phyloP scores from a whole-genome alignment of 23 tunicate genomes.

The Halocynthia roretzi region DNA sequence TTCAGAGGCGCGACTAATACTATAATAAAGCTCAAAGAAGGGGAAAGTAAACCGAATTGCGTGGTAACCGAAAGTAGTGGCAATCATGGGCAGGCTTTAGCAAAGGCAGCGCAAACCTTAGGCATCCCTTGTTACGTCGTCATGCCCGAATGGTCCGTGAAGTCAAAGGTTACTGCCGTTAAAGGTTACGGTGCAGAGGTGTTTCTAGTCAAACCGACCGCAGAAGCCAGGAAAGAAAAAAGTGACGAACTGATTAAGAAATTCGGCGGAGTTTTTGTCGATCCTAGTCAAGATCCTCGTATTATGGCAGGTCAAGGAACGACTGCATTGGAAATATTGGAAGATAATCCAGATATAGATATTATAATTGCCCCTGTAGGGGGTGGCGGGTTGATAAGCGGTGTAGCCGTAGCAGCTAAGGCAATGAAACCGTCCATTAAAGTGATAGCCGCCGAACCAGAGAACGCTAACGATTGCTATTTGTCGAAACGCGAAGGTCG shows the following conservation, averaged over 20 bases:
- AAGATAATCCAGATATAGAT: slow-evolving; percentile 72
- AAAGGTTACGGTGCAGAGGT: slow-evolving; percentile 53
- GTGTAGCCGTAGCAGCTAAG: slow-evolving; percentile 72
- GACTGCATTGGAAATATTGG: slow-evolving; percentile 67
- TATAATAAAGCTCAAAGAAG: not conserved
- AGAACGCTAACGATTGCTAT: slow-evolving; percentile 71
- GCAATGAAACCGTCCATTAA: slow-evolving; percentile 66
- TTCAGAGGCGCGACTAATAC: slow-evolving; percentile 24
- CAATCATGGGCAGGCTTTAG: slow-evolving; percentile 40
- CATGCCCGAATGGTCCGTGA: slow-evolving; percentile 44
- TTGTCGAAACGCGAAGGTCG: slow-evolving; percentile 44
- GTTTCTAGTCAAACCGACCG: slow-evolving; percentile 37
- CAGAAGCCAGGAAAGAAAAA: slow-evolving; percentile 28
- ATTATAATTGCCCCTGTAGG: slow-evolving; percentile 82
- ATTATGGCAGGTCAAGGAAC: slow-evolving; percentile 86
- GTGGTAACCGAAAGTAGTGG: slow-evolving; percentile 25
- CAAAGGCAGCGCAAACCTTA: slow-evolving; percentile 58
- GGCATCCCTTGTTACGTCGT: slow-evolving; percentile 43
- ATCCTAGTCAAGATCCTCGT: slow-evolving; percentile 45
- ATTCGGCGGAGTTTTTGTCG: slow-evolving; percentile 37
- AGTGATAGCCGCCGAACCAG: slow-evolving; percentile 89
- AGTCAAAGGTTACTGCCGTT: slow-evolving; percentile 59
- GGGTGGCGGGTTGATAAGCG: slow-evolving; percentile 87
- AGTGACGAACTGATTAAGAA: slow-evolving; percentile 35
- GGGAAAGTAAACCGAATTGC: not conserved